Evolutionary conservation across 1,140 invertebrate species (phyloP), one percentile per base, ranked within the genome.

Genomic region (Pseudachorutes palmiensis): DNA sequence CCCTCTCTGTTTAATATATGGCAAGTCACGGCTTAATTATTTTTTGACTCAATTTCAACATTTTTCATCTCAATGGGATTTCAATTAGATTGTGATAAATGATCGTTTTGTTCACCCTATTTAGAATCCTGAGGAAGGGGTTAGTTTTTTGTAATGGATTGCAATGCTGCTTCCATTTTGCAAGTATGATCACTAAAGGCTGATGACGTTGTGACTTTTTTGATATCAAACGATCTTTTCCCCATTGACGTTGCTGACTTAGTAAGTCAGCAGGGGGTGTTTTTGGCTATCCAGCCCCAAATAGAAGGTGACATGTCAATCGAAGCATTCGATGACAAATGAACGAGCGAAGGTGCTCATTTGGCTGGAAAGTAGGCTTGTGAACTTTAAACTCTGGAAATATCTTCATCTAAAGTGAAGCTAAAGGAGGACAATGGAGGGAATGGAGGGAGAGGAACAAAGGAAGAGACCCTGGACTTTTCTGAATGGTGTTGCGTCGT

Each of bases 241-340:
- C n/a, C n/a, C n/a, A n/a, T n/a, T n/a, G n/a, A n/a, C 36, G 36
- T 45, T 45, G 36, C 19, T 9, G 36, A 45, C 36, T 12, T 19
- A 45, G 19, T 9, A 45, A n/a, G 19, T 41, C 5, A 41, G 36
- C 36, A 19, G 36, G 24, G 24, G 24, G 51, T 14, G 51, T 55
- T 9, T 55, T 55, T 55, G 51, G 51, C 12, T 14, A 30, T 58
- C 48, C 2, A 30, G 48, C 64, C 64, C 64, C 31, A 65, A 65
- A 65, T 65, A 65, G 33, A 65, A 60, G 28, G 30, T 64, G 36
- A 65, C 62, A 58, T 55, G 5, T 68, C 48, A 68, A 68, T 68
- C 57, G 62, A 63, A 16, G 12, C 32, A 28, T 2, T 45, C 62
- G 67, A 68, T 68, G 67, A 68, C 67, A 68, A 68, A 68, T 68